Conservation (phyloP, 2,113 vertebrate genomes). For the Laticauda laticaudata region DNA sequence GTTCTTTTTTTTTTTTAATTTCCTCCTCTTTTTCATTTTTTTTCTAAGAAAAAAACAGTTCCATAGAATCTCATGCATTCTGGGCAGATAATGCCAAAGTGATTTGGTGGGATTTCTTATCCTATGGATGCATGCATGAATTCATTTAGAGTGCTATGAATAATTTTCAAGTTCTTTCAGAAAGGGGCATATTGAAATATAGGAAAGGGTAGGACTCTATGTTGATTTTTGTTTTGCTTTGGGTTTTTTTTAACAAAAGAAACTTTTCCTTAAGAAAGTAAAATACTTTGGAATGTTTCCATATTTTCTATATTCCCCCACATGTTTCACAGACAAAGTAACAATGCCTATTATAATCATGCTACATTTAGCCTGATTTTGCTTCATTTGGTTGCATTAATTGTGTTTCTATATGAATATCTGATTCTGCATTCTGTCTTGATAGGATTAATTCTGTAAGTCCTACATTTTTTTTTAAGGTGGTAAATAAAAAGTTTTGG, state of each 20-base stretch:
- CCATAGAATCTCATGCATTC: neutral
- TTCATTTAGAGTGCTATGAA: neutral
- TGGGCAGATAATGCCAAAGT: neutral
- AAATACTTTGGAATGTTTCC: neutral
- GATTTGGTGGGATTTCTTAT: neutral
- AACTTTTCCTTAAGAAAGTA: neutral
- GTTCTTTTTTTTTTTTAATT: neutral
- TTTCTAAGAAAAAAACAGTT: neutral
- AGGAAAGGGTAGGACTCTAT: neutral
- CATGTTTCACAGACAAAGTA: neutral
- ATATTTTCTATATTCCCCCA: neutral
- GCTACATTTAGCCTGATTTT: neutral
- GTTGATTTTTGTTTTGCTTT: neutral
- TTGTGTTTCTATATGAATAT: neutral
- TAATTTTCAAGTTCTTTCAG: neutral
- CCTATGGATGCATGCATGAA: neutral
- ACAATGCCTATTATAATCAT: neutral
- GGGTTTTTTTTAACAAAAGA: neutral
- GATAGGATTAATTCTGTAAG: neutral
- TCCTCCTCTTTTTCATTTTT: neutral
- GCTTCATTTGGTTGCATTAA: neutral
- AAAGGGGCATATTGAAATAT: neutral
- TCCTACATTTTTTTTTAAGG: neutral
- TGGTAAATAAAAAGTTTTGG: neutral
- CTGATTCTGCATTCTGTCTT: neutral